Evolutionary conservation across 2,113 vertebrate genomes (phyloP).

Genomic region (Apeltes quadracus): DNA sequence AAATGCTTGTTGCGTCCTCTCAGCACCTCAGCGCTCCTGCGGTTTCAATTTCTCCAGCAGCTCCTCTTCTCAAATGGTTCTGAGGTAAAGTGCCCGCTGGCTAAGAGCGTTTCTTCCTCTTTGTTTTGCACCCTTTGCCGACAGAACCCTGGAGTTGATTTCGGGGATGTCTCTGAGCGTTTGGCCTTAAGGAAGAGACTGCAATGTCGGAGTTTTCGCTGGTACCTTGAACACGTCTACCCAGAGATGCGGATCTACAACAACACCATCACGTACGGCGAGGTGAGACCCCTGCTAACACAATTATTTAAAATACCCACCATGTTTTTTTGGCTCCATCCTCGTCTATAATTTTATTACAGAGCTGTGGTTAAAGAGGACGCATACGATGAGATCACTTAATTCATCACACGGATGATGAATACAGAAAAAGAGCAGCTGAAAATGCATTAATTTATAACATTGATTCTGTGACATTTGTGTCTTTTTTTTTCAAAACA

Average conservation of each 20-base stretch:
- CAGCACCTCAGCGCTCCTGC: slow-evolving; percentile 12
- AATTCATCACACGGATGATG: slow-evolving; percentile 27
- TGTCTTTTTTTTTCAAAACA: slow-evolving; percentile 4
- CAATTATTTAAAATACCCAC: slow-evolving; percentile 11
- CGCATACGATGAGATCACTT: slow-evolving; percentile 7
- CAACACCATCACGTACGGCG: slow-evolving; percentile 96
- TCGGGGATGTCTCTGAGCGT: slow-evolving; percentile 94
- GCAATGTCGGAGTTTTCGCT: slow-evolving; percentile 94
- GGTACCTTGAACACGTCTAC: slow-evolving; percentile 98
- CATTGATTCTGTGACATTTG: neutral
- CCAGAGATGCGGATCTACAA: slow-evolving; percentile 98
- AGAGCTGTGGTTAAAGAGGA: slow-evolving; percentile 17
- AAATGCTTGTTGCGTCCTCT: slow-evolving; percentile 47
- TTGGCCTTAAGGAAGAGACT: slow-evolving; percentile 89
- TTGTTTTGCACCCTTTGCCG: slow-evolving; percentile 32
- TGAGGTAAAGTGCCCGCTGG: slow-evolving; percentile 24
- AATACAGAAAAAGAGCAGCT: slow-evolving; percentile 7
- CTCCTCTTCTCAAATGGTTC: slow-evolving; percentile 6
- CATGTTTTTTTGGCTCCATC: neutral
- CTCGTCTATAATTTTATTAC: slow-evolving; percentile 26
- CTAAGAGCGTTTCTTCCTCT: slow-evolving; percentile 22
- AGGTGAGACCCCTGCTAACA: slow-evolving; percentile 81
- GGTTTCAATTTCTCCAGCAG: slow-evolving; percentile 21
- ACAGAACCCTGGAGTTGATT: slow-evolving; percentile 96
- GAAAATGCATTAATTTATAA: slow-evolving; percentile 23